These are phyloP conservation scores for Apodemia mormo DNA, from an alignment of 2,888 invertebrate species.

Conservation along the genomic window DNA sequence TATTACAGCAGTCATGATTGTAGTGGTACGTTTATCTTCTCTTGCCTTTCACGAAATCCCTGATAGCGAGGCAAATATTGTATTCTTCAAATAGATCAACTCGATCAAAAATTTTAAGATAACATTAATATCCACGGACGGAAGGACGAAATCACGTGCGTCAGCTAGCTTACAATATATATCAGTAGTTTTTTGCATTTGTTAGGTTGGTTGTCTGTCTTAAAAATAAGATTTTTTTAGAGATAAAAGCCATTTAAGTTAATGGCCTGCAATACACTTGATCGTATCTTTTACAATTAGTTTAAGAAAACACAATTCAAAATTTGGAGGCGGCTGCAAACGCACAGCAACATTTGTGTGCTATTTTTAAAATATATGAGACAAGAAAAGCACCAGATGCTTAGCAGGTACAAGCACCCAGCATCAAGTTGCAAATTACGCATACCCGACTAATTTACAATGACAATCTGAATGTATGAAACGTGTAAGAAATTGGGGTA, in stretches of 20 bases:
- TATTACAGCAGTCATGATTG: no score
- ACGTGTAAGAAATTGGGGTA: constrained; percentile 9
- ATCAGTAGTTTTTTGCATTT: background rate
- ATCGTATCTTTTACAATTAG: background rate
- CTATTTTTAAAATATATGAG: constrained; percentile 64
- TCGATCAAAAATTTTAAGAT: no score
- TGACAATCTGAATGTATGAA: constrained; percentile 18
- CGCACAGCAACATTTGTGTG: constrained; percentile 41
- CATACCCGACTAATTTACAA: constrained; percentile 44
- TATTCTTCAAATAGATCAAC: no score
- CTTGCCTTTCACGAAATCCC: no score
- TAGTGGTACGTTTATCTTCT: no score
- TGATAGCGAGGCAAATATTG: no score
- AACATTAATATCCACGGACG: no score
- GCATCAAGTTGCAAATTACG: constrained; percentile 75
- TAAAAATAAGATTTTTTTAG: constrained; percentile 4
- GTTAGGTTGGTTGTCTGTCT: background rate
- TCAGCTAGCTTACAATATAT: no score
- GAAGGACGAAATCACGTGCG: no score
- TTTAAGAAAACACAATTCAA: background rate
- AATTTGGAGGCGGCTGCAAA: constrained; percentile 36
- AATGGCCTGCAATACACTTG: background rate
- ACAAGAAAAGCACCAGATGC: constrained; percentile 74
- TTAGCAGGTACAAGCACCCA: constrained; percentile 68
- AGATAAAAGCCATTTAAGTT: background rate